Base-by-base conservation (phyloP, 2,888 invertebrate genomes). In the Spicauda simplicius region DNA sequence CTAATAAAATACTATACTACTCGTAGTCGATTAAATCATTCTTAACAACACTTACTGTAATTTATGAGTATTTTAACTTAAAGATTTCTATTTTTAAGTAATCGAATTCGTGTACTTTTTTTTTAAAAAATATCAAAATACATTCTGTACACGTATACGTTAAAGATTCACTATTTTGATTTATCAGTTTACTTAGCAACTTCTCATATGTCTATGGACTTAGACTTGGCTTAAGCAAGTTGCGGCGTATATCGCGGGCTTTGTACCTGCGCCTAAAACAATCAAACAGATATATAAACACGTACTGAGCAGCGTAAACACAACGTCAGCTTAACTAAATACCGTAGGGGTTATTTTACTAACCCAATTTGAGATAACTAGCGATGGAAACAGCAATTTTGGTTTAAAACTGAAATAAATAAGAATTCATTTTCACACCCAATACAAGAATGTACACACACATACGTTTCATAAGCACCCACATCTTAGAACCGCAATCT, bases 231-330 rank as follows among this genome's bases (percentile, higher is more conserved):
- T 56, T 18, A 55, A 41, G 45, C 62, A 67, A 67, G 55, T 67
- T 50, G 30, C 54, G 59, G 55, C 66, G 61, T 67, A 67, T 67
- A 33, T 67, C 61, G 60, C 25, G 19, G 61, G 61, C 54, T 67
- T 61, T 67, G 56, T 60, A 67, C 66, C 66, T 67, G 66, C 56
- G 66, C 66, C 66, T 67, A 61, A 67, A 67, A 61, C 61, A 67
- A 67, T 67, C 66, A 61, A 66, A 66, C 66, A 56, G 55, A 25
- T 50, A 50, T 50, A 50, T 50, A 50, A 50, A 50, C 50, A 50
- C 50, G n/a, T n/a, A 48, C 55, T 61, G 20, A 61, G 19, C 33
- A 61, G 19, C 33, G 55, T 60, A 66, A 60, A 66, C 60, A 60
- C 20, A 45, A 59, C 52, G 52, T 19, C 19, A 53, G 65, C 54